phyloP scores from a whole-genome alignment of 2,797 vertebrate species.

The Chaenodraco wilsoni region DNA sequence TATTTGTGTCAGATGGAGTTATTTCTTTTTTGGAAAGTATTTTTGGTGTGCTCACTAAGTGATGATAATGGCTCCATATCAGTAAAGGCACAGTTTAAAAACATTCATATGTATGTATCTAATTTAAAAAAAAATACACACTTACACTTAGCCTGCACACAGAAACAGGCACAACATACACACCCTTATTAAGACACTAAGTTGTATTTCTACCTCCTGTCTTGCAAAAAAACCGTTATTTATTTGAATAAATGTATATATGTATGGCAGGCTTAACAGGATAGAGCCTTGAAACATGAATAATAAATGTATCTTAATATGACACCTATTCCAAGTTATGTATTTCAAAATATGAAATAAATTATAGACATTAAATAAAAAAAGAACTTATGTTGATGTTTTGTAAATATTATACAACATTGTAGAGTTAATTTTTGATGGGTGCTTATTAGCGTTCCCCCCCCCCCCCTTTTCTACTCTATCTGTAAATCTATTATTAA shows the following conservation, averaged over 20 bases:
- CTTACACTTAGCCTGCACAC: constrained; percentile 35
- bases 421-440: neutral
- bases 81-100: constrained; percentile 63
- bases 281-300: constrained; percentile 72
- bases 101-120: constrained; percentile 55
- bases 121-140: constrained; percentile 52
- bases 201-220: constrained; percentile 85
- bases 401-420: neutral
- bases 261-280: constrained; percentile 73
- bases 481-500: neutral
- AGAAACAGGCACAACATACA: constrained; percentile 47
- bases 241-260: constrained; percentile 76
- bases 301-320: constrained; percentile 76
- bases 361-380: constrained; percentile 64
- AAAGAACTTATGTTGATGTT: constrained; percentile 34
- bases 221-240: constrained; percentile 77
- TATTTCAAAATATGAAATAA: constrained; percentile 82
- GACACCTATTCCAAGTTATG: constrained; percentile 78
- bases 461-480: neutral
- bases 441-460: neutral
- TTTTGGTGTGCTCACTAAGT: constrained; percentile 56
- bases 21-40: constrained; percentile 37
- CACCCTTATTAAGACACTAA: constrained; percentile 65
- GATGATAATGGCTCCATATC: constrained; percentile 46
- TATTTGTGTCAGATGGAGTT: constrained; percentile 46